Percentiles rank a stretch among this genome's conserved stretches.
These are phyloP conservation scores for Pseudomugil gertrudae DNA, from an alignment of 2,797 vertebrate species.

Conservation along the genomic window DNA sequence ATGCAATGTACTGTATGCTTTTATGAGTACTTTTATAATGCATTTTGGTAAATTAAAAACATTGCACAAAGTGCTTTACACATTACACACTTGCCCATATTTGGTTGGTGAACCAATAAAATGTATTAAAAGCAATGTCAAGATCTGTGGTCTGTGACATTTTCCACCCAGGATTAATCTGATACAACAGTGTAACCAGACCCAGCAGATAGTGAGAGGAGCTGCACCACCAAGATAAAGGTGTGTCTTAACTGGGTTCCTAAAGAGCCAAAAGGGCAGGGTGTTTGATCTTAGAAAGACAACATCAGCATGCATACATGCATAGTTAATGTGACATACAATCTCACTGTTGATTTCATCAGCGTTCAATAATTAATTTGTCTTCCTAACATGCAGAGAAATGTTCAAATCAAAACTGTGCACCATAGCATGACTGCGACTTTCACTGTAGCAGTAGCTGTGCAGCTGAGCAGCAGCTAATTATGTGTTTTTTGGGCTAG, in stretches of 20 bases:
- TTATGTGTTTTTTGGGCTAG: slow-evolving; percentile 55
- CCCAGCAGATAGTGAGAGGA: slow-evolving; percentile 47
- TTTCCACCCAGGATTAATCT: slow-evolving; percentile 60
- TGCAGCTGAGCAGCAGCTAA: slow-evolving; percentile 51
- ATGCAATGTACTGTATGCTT: not conserved
- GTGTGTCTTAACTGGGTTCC: slow-evolving; percentile 27
- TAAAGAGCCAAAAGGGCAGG: slow-evolving; percentile 31
- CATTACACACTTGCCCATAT: not conserved
- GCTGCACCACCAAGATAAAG: slow-evolving; percentile 47
- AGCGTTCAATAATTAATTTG: slow-evolving; percentile 50
- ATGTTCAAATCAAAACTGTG: slow-evolving; percentile 38
- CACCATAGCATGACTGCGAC: slow-evolving; percentile 15
- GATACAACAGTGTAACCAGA: slow-evolving; percentile 75
- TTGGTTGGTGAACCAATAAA: not conserved
- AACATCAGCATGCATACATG: slow-evolving; percentile 41
- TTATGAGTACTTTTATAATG: not conserved
- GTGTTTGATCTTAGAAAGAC: slow-evolving; percentile 48
- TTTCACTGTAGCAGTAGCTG: slow-evolving; percentile 26
- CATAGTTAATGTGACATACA: slow-evolving; percentile 55
- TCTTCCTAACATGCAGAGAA: not conserved
- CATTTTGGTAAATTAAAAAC: too few species aligned
- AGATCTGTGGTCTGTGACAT: slow-evolving; percentile 39
- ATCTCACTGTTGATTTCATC: slow-evolving; percentile 38
- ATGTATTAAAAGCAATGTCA: slow-evolving; percentile 11
- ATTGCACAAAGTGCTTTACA: too few species aligned